Evolutionary conservation across 2,888 invertebrate genomes (phyloP), one percentile per base, ranked within the genome.

Genomic region (Steromphala cineraria): DNA sequence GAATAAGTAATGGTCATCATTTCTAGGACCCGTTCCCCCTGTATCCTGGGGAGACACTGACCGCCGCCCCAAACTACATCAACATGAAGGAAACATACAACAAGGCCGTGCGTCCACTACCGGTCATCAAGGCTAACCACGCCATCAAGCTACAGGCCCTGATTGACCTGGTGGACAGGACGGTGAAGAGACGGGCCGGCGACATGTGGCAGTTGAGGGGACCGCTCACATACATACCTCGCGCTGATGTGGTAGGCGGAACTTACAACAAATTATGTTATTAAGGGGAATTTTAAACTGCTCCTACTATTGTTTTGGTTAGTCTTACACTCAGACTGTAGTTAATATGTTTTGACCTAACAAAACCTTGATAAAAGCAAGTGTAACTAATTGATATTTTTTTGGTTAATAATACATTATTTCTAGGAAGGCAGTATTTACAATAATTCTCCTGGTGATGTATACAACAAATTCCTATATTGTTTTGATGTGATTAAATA

Each of bases 11-110:
- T 53, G 55, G 13, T n/a, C 46, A 19, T n/a, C 81, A 2, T 53
- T 78, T 79, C 40, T 80, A 92, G 89, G 90, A 90, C 79, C 92
- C 93, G 55, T 93, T 92, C 82, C 90, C 91, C 24, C 84, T 93
- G 15, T 92, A 91, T 82, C 93, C 92, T 19, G 92, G 92, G 2
- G 93, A 93, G 82, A 71, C 62, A n/a, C 82, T 93, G 24, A 82
- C 84, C n/a, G 86, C 83, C n/a, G 90, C 88, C 2, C 84, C 86
- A 31, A 71, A 83, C 0, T 90, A 86, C 84, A 83, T 81, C 13
- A 53, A 62, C 8, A 80, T 77, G 3, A 28, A 62, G 4, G 31
- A 62, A 7, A 83, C 86, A 55, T 90, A 85, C 82, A 77, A 78
- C 2, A 77, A 67, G 17, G 90, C 90, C 7, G 82, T 92, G 17